Base-by-base conservation (phyloP, 2,888 invertebrate genomes). In the Choreutis nemorana region DNA sequence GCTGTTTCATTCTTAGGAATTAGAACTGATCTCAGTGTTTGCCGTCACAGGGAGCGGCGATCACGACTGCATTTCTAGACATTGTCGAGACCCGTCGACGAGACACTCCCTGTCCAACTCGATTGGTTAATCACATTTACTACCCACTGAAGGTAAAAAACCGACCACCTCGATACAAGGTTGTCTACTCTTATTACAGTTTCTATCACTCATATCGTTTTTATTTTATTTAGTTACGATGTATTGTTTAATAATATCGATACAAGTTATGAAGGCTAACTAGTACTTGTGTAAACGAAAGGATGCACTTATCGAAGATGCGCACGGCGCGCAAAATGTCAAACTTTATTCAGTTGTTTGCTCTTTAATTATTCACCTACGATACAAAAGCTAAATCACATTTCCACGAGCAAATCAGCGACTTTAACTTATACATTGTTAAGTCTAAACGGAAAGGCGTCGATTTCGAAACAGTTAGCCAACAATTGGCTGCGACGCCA, bases 81-180 rank as follows among this genome's bases (percentile, higher is more conserved):
- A 52, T 54, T 61, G 53, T 59, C 50, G 56, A 53, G 55, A 58
- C 53, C 51, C 12, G 22, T 16, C n/a, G 46, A 49, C 45, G 55
- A 48, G 58, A 50, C 60, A 55, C 53, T 56, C 50, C 54, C 51
- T 50, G 44, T 13, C 24, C 9, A 34, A 40, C 49, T 44, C 46
- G 41, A 55, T 64, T 61, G 50, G 60, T 62, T 52, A 65, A 67
- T 60, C 60, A 63, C 64, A 63, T 65, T 63, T 55, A 55, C 50
- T 46, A 41, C 38, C 58, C 63, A 66, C 70, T 68, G 66, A 70
- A 71, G 68, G 68, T n/a, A 37, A 66, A 34, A 66, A 62, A 62
- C 54, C 58, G 61, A 54, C 61, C 70, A 66, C 65, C 65, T 68
- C 58, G 70, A 56, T 33, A 45, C 72, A 62, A 71, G 72, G 72